Evolutionary conservation across 2,888 invertebrate genomes (phyloP).

Genomic region (Sepiola atlantica): DNA sequence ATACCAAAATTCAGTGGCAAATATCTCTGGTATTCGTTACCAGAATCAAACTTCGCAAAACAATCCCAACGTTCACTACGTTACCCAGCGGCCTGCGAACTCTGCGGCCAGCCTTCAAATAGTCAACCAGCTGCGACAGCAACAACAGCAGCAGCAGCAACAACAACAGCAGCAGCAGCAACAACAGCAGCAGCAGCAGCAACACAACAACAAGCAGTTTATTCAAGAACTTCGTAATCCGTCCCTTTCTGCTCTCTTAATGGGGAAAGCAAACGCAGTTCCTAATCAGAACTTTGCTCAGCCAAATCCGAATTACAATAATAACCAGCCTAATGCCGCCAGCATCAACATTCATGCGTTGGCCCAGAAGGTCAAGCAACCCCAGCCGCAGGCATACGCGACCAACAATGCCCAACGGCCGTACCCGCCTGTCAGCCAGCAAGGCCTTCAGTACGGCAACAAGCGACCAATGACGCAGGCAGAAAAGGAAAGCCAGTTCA

Average conservation of each 20-base stretch:
- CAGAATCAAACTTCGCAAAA: background rate
- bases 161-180: background rate
- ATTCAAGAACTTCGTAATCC: conserved; percentile 38
- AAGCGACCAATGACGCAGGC: background rate
- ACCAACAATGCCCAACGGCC: background rate
- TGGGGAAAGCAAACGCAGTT: conserved; percentile 1
- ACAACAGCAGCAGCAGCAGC: conserved; percentile 32
- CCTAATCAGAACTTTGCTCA: conserved; percentile 8
- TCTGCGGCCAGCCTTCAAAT: background rate
- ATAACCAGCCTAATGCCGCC: background rate
- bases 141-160: background rate
- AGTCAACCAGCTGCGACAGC: conserved; percentile 18
- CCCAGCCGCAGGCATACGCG: background rate
- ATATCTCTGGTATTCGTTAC: conserved; percentile 34
- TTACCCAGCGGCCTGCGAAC: background rate
- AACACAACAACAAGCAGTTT: conserved; percentile 24
- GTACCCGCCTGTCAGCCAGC: background rate
- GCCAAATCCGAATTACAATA: conserved; percentile 32
- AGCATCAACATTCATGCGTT: background rate
- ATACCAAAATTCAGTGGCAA: background rate
- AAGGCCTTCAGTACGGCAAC: background rate
- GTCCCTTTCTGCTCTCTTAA: conserved; percentile 33
- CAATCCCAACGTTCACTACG: conserved; percentile 11
- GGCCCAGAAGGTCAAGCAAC: conserved; percentile 13
- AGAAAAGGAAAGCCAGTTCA: background rate